Evolutionary conservation across 1,140 invertebrate species (phyloP).

Genomic region (Papilio machaon): DNA sequence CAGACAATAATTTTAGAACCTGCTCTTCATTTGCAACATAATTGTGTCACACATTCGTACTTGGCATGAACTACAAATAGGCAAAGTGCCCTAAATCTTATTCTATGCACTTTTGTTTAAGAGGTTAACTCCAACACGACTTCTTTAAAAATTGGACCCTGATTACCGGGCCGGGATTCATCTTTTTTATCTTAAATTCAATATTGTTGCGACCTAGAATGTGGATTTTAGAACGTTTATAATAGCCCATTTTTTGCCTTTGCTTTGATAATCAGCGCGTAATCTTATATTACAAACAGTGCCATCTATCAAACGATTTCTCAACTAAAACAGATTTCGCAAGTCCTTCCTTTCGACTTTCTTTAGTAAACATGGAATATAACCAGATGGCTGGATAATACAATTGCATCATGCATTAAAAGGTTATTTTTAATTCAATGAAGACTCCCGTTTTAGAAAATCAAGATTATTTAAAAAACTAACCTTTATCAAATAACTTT

Average conservation of each 20-base stretch:
- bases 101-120: constrained; percentile 44
- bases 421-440: too few relatives aligned
- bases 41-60: constrained; percentile 55
- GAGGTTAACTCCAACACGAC: neutral
- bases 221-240: neutral
- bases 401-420: neutral
- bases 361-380: neutral
- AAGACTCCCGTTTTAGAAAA: too few relatives aligned
- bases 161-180: neutral
- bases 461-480: too few relatives aligned
- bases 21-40: constrained; percentile 44
- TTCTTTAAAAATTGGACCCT: neutral
- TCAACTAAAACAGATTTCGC: neutral
- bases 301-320: neutral
- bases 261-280: neutral
- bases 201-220: neutral
- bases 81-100: constrained; percentile 46
- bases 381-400: neutral
- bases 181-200: neutral
- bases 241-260: neutral
- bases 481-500: too few relatives aligned
- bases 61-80: constrained; percentile 58
- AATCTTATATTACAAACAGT: neutral
- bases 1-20: constrained; percentile 34
- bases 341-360: neutral